phyloP scores from a whole-genome alignment of 2,797 vertebrate species.

The Sphenodon punctatus region DNA sequence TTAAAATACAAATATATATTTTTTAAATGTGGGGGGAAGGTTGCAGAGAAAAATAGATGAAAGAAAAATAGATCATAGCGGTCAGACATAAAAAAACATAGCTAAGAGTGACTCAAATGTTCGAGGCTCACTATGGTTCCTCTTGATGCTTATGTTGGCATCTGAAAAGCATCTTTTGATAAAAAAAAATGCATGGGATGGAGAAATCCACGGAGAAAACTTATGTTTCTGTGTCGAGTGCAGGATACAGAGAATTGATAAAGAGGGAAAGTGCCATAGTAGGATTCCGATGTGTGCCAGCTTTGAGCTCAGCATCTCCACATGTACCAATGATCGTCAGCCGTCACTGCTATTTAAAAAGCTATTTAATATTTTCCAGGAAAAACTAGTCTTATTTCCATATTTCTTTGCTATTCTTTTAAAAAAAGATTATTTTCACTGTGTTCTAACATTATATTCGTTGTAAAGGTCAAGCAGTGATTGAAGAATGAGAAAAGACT shows the following conservation, averaged over 20 bases:
- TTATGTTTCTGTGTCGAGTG: constrained; percentile 3
- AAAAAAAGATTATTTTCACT: neutral
- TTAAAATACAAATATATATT: no score
- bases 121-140: neutral
- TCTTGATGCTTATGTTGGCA: constrained; percentile 36
- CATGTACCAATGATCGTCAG: neutral
- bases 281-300: neutral
- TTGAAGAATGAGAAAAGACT: no score
- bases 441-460: neutral
- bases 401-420: neutral
- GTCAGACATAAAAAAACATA: constrained; percentile 12
- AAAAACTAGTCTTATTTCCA: fast-evolving
- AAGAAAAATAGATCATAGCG: neutral
- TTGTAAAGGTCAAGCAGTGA: neutral
- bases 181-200: constrained; percentile 62
- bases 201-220: constrained; percentile 20
- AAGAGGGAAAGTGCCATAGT: constrained; percentile 16
- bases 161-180: constrained; percentile 18
- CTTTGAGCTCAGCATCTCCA: neutral
- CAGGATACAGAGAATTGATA: constrained; percentile 18
- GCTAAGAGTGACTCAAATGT: constrained; percentile 18
- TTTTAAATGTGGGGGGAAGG: neutral
- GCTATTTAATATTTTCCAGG: fast-evolving
- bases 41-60: neutral
- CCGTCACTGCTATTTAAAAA: neutral